phyloP scores from a whole-genome alignment of 2,888 invertebrate genomes.

The Meiosimyza platycephala region DNA sequence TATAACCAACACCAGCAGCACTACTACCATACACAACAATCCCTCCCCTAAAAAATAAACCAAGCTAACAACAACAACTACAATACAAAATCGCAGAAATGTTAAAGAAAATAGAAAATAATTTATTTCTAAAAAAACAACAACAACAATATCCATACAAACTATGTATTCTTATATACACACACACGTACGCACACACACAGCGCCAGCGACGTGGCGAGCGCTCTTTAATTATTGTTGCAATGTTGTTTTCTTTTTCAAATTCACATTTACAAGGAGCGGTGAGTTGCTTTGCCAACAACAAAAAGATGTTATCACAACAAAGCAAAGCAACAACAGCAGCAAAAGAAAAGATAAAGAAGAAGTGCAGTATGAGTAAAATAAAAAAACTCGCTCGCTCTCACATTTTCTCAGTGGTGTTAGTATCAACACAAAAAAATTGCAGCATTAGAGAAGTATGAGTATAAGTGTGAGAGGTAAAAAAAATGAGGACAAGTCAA shows the following conservation, averaged over 20 bases:
- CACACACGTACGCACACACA: slow-evolving; percentile 15
- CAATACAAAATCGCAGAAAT: slow-evolving; percentile 11
- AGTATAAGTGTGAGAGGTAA: too few species aligned
- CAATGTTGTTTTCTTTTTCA: neutral
- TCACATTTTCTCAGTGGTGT: too few species aligned
- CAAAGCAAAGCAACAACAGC: neutral
- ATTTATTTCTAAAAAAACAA: neutral
- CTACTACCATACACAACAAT: neutral
- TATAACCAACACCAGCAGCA: neutral
- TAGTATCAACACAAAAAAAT: too few species aligned
- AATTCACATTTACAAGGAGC: neutral
- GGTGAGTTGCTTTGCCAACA: neutral
- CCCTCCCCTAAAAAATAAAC: slow-evolving; percentile 29
- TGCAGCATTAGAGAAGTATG: too few species aligned
- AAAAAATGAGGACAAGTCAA: too few species aligned
- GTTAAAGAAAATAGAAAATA: slow-evolving; percentile 25
- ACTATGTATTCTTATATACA: neutral
- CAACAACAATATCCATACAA: neutral
- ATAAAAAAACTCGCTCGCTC: too few species aligned
- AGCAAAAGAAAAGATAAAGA: neutral
- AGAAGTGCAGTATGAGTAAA: too few species aligned
- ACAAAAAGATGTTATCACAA: neutral
- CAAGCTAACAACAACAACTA: slow-evolving; percentile 1
- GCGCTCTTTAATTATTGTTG: neutral
- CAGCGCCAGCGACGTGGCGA: neutral